Percentiles rank a stretch among this genome's conserved stretches.
Conservation (phyloP, 2,113 vertebrate species). For the Gallinago jamesoni region DNA sequence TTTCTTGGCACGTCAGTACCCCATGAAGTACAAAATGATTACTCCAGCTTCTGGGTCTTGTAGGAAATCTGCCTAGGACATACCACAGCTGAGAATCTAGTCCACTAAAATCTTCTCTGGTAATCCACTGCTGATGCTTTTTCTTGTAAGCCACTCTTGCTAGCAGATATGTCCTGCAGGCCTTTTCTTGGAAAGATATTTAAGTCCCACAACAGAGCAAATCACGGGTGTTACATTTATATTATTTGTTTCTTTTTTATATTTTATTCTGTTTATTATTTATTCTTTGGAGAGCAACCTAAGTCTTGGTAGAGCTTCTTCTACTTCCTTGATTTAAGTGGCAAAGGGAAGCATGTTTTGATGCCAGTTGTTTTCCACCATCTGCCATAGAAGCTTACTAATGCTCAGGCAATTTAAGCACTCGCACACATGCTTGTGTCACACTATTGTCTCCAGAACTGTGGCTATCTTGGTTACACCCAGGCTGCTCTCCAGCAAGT, state of each 20-base stretch:
- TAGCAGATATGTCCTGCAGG: neutral
- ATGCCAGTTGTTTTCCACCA: neutral
- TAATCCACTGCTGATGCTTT: neutral
- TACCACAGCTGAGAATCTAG: neutral
- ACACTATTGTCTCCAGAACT: neutral
- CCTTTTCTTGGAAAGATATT: neutral
- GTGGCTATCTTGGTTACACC: neutral
- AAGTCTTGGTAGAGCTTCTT: neutral
- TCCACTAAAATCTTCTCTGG: neutral
- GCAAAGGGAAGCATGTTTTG: neutral
- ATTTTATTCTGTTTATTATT: neutral
- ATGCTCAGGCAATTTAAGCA: neutral
- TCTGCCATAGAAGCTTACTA: neutral
- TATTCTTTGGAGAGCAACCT: neutral
- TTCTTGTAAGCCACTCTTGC: neutral
- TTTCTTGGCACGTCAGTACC: neutral
- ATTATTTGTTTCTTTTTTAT: neutral
- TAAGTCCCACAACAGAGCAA: neutral
- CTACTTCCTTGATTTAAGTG: neutral
- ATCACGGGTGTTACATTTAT: neutral
- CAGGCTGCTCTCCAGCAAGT: neutral
- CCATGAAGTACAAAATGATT: neutral
- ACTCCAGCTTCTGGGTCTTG: neutral
- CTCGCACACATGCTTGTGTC: neutral
- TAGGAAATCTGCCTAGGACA: neutral